phyloP scores from a whole-genome alignment of 2,113 vertebrate genomes.

The Bagarius yarrelli region DNA sequence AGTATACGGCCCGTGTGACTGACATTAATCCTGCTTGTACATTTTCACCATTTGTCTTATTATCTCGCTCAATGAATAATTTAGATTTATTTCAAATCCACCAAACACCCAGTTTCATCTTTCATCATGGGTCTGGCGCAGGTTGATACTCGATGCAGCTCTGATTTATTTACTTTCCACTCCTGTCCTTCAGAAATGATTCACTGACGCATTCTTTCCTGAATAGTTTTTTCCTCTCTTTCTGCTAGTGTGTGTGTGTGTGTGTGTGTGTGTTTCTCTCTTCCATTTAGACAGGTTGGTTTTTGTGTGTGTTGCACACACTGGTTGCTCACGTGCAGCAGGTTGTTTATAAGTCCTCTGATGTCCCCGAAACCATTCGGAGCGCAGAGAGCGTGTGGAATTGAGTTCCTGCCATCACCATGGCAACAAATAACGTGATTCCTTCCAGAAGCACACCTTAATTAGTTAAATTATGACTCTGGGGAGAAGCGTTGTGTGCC shows the following conservation, averaged over 20 bases:
- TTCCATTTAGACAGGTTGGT: slow-evolving; percentile 44
- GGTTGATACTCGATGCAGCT: slow-evolving; percentile 37
- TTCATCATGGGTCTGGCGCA: slow-evolving; percentile 24
- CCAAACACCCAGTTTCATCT: slow-evolving; percentile 28
- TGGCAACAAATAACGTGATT: slow-evolving; percentile 76
- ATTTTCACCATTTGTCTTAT: slow-evolving; percentile 31
- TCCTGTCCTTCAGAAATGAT: slow-evolving; percentile 36
- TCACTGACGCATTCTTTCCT: slow-evolving; percentile 9
- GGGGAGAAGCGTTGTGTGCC: slow-evolving; percentile 46
- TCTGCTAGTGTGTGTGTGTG: slow-evolving; percentile 9
- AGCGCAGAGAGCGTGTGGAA: slow-evolving; percentile 57
- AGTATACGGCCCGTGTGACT: slow-evolving; percentile 26
- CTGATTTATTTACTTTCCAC: slow-evolving; percentile 38
- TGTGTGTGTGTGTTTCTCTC: slow-evolving; percentile 28
- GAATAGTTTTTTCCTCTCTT: background rate
- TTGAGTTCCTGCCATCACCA: slow-evolving; percentile 70
- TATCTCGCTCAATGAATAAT: slow-evolving; percentile 36
- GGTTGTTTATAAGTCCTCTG: slow-evolving; percentile 71
- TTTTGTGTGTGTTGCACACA: background rate
- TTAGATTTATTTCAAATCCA: slow-evolving; percentile 41
- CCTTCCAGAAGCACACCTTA: slow-evolving; percentile 74
- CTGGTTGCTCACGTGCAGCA: slow-evolving; percentile 58
- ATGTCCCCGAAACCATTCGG: slow-evolving; percentile 62
- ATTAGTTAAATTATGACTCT: slow-evolving; percentile 75
- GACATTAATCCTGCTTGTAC: slow-evolving; percentile 43